Percentiles rank a stretch among this genome's conserved stretches.
These are phyloP conservation scores for Catocala nupta DNA, from an alignment of 2,888 invertebrate species.

Conservation along the genomic window DNA sequence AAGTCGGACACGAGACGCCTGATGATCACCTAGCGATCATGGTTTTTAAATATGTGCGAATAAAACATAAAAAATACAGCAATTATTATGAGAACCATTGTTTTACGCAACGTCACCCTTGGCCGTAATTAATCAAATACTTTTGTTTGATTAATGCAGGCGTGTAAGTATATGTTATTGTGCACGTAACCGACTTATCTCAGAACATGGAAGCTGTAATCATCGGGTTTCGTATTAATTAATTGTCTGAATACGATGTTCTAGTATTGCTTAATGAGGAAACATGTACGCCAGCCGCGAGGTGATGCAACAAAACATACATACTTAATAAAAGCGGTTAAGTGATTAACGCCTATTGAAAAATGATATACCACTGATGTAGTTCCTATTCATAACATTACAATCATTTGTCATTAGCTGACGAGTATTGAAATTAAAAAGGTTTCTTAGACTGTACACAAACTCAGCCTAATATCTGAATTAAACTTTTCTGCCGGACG, in stretches of 20 bases:
- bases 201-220: constrained; percentile 28
- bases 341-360: constrained; percentile 37
- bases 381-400: constrained; percentile 17
- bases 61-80: constrained; percentile 52
- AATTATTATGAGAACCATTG: constrained; percentile 61
- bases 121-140: constrained; percentile 62
- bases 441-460: not conserved
- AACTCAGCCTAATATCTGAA: not conserved
- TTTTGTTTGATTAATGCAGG: constrained; percentile 47
- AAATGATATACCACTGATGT: constrained; percentile 1
- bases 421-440: no score
- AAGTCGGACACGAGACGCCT: constrained; percentile 57
- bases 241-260: constrained; percentile 42
- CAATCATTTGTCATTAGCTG: constrained; percentile 12
- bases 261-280: constrained; percentile 49
- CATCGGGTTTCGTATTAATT: constrained; percentile 35
- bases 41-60: constrained; percentile 43
- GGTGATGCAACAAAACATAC: constrained; percentile 33
- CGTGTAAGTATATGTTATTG: constrained; percentile 18
- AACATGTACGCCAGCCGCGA: constrained; percentile 23
- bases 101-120: constrained; percentile 57
- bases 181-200: constrained; percentile 38
- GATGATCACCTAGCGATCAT: constrained; percentile 52
- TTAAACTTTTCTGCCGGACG: constrained; percentile 17
- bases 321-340: constrained; percentile 26